Evolutionary conservation across 2,888 invertebrate species (phyloP), one percentile per base, ranked within the genome.

Genomic region (Lochmaea capreae): DNA sequence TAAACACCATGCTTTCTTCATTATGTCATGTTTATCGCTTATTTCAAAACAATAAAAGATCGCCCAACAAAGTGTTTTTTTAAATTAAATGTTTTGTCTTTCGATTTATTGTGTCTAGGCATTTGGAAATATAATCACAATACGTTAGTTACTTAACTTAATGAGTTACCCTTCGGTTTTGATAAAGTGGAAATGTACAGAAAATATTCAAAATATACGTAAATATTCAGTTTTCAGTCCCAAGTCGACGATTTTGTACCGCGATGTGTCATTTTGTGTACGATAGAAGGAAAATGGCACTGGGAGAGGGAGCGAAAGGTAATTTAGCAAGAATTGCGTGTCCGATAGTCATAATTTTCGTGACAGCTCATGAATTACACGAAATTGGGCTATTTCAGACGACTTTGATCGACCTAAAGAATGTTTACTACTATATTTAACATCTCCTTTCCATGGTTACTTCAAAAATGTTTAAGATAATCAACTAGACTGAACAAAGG

Each of bases 291-390:
- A 39, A 18, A 63, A 26, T 63, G 39, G 43, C 4, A 26, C 11
- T 10, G 62, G 62, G 62, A 42, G 16, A 39, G 39, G 11, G 26
- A 43, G 11, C 11, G 16, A 63, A 63, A 63, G 62, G 62, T 26
- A 63, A 63, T 63, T 63, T 63, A 63, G 62, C 62, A 63, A 43
- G 43, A 63, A 63, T 63, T 18, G 62, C 62, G 62, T 63, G 62
- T 63, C 62, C 16, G 43, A 63, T 63, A 63, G 43, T 43, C 62
- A 63, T 63, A 63, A 63, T 63, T 63, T 63, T 63, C 62, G 62
- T 42, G 62, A 63, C 62, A 63, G 62, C 62, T 63, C 43, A 63
- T 63, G 62, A 63, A 43, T 63, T 63, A 63, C 62, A 63, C 62
- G 62, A 63, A 63, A 63, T 63, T 63, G 62, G 62, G 62, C 62